These are phyloP conservation scores for Promerops cafer DNA, from an alignment of 2,113 vertebrate genomes.

Conservation along the genomic window DNA sequence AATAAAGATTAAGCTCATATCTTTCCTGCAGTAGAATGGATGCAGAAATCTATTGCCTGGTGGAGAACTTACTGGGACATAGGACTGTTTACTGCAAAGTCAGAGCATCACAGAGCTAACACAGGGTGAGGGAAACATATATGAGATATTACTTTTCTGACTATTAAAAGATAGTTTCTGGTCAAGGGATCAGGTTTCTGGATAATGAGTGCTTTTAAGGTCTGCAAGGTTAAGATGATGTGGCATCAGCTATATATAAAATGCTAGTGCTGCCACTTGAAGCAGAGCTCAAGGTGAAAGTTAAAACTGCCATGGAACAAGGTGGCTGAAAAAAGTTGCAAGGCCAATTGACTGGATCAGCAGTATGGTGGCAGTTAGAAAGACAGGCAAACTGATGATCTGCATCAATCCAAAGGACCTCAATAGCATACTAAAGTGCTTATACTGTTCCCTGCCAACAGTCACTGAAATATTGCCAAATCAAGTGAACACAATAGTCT, in stretches of 20 bases:
- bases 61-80: not conserved
- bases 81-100: not conserved
- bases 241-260: conserved; percentile 43
- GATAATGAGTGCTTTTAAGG: conserved; percentile 33
- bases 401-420: conserved; percentile 62
- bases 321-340: conserved; percentile 50
- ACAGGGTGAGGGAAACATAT: not conserved
- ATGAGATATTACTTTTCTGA: conserved; percentile 6
- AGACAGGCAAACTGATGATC: conserved; percentile 59
- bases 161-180: conserved; percentile 2
- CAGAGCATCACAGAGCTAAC: not conserved
- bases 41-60: not conserved
- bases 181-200: conserved; percentile 5
- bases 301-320: conserved; percentile 44
- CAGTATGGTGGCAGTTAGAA: conserved; percentile 55
- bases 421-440: conserved; percentile 58
- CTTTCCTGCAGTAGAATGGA: not conserved
- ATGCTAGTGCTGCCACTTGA: not conserved
- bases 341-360: conserved; percentile 53
- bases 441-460: conserved; percentile 52
- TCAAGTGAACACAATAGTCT: conserved; percentile 54
- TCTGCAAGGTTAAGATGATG: conserved; percentile 12
- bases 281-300: conserved; percentile 51
- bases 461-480: conserved; percentile 66
- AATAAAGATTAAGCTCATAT: not conserved